These are phyloP conservation scores for Melanostigma gelatinosum DNA, from an alignment of 2,113 vertebrate genomes.

Conservation along the genomic window DNA sequence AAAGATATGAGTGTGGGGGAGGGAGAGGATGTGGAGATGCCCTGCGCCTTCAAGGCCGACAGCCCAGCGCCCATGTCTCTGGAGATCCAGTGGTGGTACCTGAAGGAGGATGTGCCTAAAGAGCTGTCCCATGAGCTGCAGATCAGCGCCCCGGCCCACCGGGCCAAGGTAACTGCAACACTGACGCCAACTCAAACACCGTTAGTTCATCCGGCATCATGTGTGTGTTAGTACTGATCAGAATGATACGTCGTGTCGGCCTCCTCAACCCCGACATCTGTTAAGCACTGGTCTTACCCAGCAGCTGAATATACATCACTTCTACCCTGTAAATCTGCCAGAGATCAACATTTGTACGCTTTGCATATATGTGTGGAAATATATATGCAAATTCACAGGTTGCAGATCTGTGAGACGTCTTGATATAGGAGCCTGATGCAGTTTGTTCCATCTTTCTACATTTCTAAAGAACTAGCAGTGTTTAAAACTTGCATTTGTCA, in stretches of 20 bases:
- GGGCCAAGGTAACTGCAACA: slow-evolving; percentile 86
- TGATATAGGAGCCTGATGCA: background rate
- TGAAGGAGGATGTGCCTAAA: slow-evolving; percentile 87
- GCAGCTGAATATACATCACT: background rate
- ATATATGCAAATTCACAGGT: background rate
- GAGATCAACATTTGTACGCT: background rate
- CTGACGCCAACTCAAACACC: background rate
- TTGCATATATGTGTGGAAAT: background rate
- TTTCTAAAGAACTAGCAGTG: background rate
- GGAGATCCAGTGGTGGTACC: slow-evolving; percentile 98
- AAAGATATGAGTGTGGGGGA: slow-evolving; percentile 93
- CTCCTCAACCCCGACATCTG: background rate
- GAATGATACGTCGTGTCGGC: too few species aligned
- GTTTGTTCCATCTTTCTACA: background rate
- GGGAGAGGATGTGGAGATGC: slow-evolving; percentile 97
- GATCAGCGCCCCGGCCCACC: slow-evolving; percentile 86
- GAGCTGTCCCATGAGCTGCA: slow-evolving; percentile 89
- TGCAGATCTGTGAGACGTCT: background rate
- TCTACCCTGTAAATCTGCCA: background rate
- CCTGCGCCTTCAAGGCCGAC: slow-evolving; percentile 92
- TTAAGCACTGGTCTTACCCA: background rate
- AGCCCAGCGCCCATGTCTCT: slow-evolving; percentile 92
- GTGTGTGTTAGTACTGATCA: too few species aligned
- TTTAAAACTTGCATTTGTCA: slow-evolving; percentile 1
- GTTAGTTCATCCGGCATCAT: background rate